Conservation (phyloP, 2,888 invertebrate genomes). For the Cryptosula pallasiana region DNA sequence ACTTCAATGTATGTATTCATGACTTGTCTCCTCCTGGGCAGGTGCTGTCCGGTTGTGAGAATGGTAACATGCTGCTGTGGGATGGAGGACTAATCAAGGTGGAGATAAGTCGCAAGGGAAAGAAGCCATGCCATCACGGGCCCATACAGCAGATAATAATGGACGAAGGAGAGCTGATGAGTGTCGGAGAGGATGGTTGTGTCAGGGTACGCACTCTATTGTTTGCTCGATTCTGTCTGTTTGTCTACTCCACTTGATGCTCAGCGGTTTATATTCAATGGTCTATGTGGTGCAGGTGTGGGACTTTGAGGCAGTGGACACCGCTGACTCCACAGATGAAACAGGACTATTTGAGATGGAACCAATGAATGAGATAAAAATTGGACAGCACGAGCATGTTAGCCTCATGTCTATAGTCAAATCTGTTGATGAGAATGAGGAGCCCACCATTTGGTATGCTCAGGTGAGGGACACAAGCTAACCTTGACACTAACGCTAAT, state of each 20-base stretch:
- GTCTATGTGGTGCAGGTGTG: slow-evolving; percentile 59
- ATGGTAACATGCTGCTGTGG: slow-evolving; percentile 90
- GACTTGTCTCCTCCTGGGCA: neutral
- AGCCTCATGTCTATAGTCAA: slow-evolving; percentile 60
- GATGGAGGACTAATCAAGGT: slow-evolving; percentile 81
- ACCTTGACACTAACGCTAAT: neutral
- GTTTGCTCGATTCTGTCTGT: too few species aligned
- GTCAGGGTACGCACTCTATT: slow-evolving; percentile 47
- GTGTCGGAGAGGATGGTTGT: slow-evolving; percentile 57
- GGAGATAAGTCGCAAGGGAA: slow-evolving; percentile 53
- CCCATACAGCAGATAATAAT: slow-evolving; percentile 66
- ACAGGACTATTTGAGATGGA: slow-evolving; percentile 75
- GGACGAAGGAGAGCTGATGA: slow-evolving; percentile 59
- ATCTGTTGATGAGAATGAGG: slow-evolving; percentile 44
- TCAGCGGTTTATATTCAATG: neutral
- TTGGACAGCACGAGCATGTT: slow-evolving; percentile 55
- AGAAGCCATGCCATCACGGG: slow-evolving; percentile 68
- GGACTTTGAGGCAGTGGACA: slow-evolving; percentile 87
- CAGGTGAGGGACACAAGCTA: slow-evolving; percentile 60
- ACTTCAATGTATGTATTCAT: slow-evolving; percentile 5
- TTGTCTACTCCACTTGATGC: too few species aligned
- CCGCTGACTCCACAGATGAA: slow-evolving; percentile 76
- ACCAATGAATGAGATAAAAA: slow-evolving; percentile 76
- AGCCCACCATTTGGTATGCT: slow-evolving; percentile 61
- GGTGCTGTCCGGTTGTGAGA: slow-evolving; percentile 78